Evolutionary conservation across 2,888 invertebrate genomes (phyloP).

Genomic region (Clanis bilineata): DNA sequence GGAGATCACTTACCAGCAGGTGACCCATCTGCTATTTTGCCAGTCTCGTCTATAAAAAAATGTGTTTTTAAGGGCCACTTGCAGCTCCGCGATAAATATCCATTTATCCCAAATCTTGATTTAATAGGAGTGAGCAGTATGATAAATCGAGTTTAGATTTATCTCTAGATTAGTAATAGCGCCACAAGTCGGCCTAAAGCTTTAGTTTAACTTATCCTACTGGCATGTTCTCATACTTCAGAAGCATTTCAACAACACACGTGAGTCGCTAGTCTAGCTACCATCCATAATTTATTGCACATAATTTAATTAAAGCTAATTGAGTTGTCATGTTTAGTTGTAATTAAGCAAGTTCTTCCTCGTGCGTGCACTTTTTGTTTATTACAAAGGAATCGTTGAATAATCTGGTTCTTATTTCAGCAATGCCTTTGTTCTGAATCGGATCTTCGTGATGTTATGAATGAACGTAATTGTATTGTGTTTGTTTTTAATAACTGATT

Average conservation of each 20-base stretch:
- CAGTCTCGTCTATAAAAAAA: too few species aligned
- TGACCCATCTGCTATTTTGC: too few species aligned
- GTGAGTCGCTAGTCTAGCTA: background rate
- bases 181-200: too few species aligned
- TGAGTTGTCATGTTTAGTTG: conserved; percentile 26
- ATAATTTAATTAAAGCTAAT: conserved; percentile 34
- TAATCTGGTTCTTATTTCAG: background rate
- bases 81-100: too few species aligned
- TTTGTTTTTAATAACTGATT: background rate
- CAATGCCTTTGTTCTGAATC: conserved; percentile 7
- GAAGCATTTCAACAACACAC: background rate
- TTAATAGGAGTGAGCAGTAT: too few species aligned
- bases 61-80: too few species aligned
- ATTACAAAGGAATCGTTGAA: background rate
- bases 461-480: background rate
- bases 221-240: too few species aligned
- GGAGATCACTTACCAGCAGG: too few species aligned
- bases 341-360: background rate
- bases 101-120: too few species aligned
- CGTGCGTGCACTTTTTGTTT: background rate
- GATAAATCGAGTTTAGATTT: too few species aligned
- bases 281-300: conserved; percentile 14
- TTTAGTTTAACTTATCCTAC: too few species aligned
- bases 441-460: background rate
- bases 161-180: too few species aligned